Base-by-base conservation (phyloP, 2,888 invertebrate species). In the Glaucopsyche alexis region DNA sequence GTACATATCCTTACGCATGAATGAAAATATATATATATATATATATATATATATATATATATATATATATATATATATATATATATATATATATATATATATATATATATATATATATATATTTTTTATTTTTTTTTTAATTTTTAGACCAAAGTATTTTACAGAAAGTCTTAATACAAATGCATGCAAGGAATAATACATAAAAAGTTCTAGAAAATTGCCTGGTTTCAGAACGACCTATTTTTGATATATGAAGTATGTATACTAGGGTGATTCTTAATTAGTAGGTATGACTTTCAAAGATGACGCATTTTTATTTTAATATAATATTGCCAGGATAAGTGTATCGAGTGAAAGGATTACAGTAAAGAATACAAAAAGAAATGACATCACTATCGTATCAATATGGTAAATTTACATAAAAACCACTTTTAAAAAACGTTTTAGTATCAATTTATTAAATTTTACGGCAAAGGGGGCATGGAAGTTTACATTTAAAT, bases 301-400 rank as follows among this genome's bases (percentile, higher is more conserved):
- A 60, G 60, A 0, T 60, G 60, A 60, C 60, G 60, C 29, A 60
- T 60, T 60, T 60, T 60, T 60, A 60, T 60, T 29, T 29, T 38
- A 60, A 60, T 60, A 60, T 38, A 13, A 60, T 38, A 13, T 5
- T 29, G 29, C 14, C 60, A 29, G 60, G 60, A 38, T 29, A 55
- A 11, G 60, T 38, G 29, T 60, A 38, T 14, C 60, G 16, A 60
- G 60, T 60, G 60, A 60, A 60, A 60, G 60, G 60, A 60, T 60
- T 60, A 60, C 16, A 55, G 55, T 55, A 42, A 42, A 6, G 42
- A 47, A 47, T 47, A 60, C 60, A 60, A 38, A 60, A 60, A 60
- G 60, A 38, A 60, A 60, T 60, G 60, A 60, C 29, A 60, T 60
- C 60, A 60, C 60, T 19, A 38, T 60, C 13, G 29, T 29, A 6